Base-by-base conservation (phyloP, 2,797 vertebrate genomes). In the Hemibagrus guttatus region DNA sequence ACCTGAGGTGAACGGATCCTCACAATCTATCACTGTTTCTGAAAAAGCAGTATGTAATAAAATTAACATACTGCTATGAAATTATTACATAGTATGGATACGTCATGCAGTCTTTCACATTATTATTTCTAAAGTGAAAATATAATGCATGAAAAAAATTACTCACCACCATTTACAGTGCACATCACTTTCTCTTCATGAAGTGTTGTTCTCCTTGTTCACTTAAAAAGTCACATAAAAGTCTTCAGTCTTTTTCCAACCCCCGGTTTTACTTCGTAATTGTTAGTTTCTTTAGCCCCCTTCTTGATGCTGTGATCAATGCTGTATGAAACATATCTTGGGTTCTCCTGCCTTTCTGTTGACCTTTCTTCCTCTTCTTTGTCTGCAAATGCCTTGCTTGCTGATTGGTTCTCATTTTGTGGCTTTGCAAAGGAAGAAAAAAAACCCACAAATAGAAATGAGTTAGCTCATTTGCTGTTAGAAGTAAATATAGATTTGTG, bases 391-490 rank as follows among this genome's bases (percentile, higher is more conserved):
- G 59, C 42, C 17, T 21, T 69, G 68, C 6, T 6, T 66, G 84
- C n/a, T 66, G 31, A 5, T 49, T 17, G 26, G 42, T 54, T 85
- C 52, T 56, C 63, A 19, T 9, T 58, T 46, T 42, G 76, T 35
- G 52, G 35, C 52, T 8, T 17, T 85, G 52, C 76, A 28, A 31
- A 28, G 23, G 49, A 66, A 56, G 49, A n/a, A 39, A 61, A 13
- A 81, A 49, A n/a, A n/a, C n/a, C 78, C 78, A 63, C 64, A 31
- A 59, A 68, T 35, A 75, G 21, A 84, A 63, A 83, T 0, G 11
- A 78, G 16, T 54, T 16, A 28, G 13, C 14, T 56, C 52, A 19
- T 78, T 74, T 56, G 52, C 4, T 26, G 3, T 16, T 19, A 54
- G 21, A 56, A 31, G 17, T 31, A 56, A 35, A 28, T 52, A 52